Conservation (phyloP, 2,797 vertebrate species). For the Lates japonicus region DNA sequence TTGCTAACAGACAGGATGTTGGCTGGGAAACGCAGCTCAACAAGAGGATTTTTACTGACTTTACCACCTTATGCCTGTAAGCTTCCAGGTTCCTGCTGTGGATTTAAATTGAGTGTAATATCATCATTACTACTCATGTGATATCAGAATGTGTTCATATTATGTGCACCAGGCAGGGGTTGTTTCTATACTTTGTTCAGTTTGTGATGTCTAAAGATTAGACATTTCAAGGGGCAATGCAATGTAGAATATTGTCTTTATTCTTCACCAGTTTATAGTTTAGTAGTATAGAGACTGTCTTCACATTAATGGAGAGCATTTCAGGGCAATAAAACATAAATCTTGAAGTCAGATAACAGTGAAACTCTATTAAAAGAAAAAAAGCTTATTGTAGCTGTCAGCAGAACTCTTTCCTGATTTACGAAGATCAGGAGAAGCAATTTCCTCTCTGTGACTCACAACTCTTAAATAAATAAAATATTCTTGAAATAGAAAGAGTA, state of each 20-base stretch:
- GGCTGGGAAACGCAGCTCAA: conserved; percentile 16
- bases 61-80: background rate
- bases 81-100: conserved; percentile 1
- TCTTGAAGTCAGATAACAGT: background rate
- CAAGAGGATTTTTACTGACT: conserved; percentile 11
- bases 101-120: background rate
- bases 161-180: background rate
- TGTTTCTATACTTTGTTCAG: background rate
- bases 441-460: conserved; percentile 30
- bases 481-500: conserved; percentile 27
- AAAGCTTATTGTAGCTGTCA: conserved; percentile 8
- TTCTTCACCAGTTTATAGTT: background rate
- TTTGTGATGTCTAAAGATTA: background rate
- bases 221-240: background rate
- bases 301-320: background rate
- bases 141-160: background rate
- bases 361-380: background rate
- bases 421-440: conserved; percentile 25
- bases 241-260: background rate
- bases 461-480: conserved; percentile 29
- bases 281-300: background rate
- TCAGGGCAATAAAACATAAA: background rate
- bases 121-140: background rate
- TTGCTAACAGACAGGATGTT: conserved; percentile 28
- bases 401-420: conserved; percentile 20